These are phyloP conservation scores for Sebastes alutus DNA, from an alignment of 2,797 vertebrate genomes.

Conservation along the genomic window DNA sequence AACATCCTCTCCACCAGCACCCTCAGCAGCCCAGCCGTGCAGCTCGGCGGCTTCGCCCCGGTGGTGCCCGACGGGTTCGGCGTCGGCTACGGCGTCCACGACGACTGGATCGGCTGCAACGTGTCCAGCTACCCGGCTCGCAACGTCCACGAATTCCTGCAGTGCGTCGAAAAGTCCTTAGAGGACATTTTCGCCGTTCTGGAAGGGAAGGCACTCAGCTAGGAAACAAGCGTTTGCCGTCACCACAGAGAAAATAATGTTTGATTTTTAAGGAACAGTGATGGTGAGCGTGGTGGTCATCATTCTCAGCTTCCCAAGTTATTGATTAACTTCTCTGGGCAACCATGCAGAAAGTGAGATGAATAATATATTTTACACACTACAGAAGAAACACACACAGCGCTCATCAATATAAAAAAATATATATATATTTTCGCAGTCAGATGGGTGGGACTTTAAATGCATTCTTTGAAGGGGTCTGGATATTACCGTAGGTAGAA, in stretches of 20 bases:
- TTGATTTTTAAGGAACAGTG: neutral
- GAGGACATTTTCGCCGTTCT: conserved; percentile 92
- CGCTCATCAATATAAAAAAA: neutral
- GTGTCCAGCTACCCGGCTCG: conserved; percentile 90
- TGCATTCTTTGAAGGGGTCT: neutral
- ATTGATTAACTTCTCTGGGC: neutral
- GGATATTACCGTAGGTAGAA: neutral
- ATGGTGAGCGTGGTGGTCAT: neutral
- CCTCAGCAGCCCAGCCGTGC: conserved; percentile 88
- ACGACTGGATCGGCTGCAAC: conserved; percentile 92
- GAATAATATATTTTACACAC: neutral
- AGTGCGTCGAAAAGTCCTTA: conserved; percentile 89
- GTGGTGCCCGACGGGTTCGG: conserved; percentile 96
- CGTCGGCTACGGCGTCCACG: conserved; percentile 89
- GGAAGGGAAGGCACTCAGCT: conserved; percentile 85
- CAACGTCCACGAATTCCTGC: conserved; percentile 89
- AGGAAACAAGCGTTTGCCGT: neutral
- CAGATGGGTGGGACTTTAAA: neutral
- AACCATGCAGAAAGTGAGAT: neutral
- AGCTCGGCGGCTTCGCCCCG: conserved; percentile 92
- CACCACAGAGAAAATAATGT: neutral
- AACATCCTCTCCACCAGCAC: conserved; percentile 98
- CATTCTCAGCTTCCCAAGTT: neutral
- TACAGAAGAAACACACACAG: neutral
- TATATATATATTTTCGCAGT: neutral